These are phyloP conservation scores for Brachionus manjavacas DNA, from an alignment of 1,140 invertebrate genomes.

Conservation along the genomic window DNA sequence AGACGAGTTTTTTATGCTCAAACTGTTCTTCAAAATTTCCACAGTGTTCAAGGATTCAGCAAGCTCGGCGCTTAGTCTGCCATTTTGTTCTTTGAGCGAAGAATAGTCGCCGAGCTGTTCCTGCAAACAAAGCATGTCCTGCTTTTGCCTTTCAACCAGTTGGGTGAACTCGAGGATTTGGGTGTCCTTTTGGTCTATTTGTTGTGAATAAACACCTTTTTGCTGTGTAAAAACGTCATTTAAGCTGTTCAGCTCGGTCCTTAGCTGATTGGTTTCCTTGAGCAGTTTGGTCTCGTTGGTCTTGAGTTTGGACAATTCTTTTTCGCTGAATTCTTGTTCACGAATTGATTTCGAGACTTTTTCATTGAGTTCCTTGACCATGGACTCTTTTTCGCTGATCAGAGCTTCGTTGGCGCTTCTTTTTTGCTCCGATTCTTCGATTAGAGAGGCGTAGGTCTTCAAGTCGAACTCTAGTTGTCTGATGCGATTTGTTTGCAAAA, in stretches of 20 bases:
- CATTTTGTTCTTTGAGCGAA: background rate
- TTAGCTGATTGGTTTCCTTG: background rate
- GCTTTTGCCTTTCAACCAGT: background rate
- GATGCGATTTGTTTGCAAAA: background rate
- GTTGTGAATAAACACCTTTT: background rate
- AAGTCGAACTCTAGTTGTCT: background rate
- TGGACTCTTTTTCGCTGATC: background rate
- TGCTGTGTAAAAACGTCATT: constrained; percentile 15
- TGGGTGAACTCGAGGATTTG: background rate
- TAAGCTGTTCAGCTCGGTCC: background rate
- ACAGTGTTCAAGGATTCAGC: background rate
- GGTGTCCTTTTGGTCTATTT: background rate
- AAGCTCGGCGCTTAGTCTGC: background rate
- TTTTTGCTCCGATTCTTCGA: background rate
- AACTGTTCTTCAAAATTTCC: constrained; percentile 1
- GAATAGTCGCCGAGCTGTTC: background rate
- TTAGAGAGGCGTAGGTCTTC: background rate
- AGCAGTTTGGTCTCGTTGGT: constrained; percentile 16
- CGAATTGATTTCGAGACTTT: background rate
- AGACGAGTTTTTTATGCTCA: background rate
- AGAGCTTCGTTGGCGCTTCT: background rate
- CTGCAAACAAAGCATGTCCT: background rate
- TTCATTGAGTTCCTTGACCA: background rate
- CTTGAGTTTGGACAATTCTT: background rate
- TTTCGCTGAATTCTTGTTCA: constrained; percentile 5